A percentile compares a stretch with the other conserved stretches of the same genome.
These are phyloP conservation scores for Branchinecta lynchi DNA, from an alignment of 1,140 invertebrate species.

Conservation along the genomic window DNA sequence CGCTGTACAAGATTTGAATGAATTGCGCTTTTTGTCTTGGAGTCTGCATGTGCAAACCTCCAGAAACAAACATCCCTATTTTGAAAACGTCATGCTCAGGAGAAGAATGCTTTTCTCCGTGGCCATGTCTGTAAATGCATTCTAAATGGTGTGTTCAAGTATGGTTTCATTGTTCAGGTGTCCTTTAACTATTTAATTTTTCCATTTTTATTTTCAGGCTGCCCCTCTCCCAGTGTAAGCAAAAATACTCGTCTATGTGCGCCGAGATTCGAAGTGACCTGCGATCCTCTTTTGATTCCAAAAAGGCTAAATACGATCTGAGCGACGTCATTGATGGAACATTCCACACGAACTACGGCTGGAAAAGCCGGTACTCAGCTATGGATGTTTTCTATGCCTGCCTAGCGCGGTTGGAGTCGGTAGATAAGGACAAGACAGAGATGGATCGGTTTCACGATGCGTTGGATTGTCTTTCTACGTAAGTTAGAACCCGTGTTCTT, in stretches of 20 bases:
- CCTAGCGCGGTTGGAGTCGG: constrained; percentile 58
- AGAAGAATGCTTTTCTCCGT: too few relatives aligned
- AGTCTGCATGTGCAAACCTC: too few relatives aligned
- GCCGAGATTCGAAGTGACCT: constrained; percentile 59
- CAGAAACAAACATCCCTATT: too few relatives aligned
- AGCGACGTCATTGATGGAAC: constrained; percentile 51
- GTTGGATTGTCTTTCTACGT: constrained; percentile 49
- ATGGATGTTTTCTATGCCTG: constrained; percentile 67
- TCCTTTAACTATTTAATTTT: too few relatives aligned
- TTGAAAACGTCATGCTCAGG: too few relatives aligned
- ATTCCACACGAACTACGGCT: constrained; percentile 67
- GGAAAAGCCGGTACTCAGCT: constrained; percentile 58
- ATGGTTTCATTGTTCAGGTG: too few relatives aligned
- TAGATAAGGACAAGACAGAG: constrained; percentile 36
- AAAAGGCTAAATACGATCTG: constrained; percentile 62
- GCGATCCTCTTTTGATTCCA: constrained; percentile 47
- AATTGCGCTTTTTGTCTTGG: too few relatives aligned
- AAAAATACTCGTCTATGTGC: constrained; percentile 76
- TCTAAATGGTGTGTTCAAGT: too few relatives aligned
- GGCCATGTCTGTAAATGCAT: too few relatives aligned
- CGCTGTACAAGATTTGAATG: too few relatives aligned
- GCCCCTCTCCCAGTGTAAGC: constrained; percentile 67
- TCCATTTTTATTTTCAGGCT: constrained; percentile 38
- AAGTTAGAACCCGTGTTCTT: constrained; percentile 7
- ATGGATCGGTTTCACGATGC: constrained; percentile 58